phyloP scores from a whole-genome alignment of 2,113 vertebrate species.

The Neodon shergylaensis region DNA sequence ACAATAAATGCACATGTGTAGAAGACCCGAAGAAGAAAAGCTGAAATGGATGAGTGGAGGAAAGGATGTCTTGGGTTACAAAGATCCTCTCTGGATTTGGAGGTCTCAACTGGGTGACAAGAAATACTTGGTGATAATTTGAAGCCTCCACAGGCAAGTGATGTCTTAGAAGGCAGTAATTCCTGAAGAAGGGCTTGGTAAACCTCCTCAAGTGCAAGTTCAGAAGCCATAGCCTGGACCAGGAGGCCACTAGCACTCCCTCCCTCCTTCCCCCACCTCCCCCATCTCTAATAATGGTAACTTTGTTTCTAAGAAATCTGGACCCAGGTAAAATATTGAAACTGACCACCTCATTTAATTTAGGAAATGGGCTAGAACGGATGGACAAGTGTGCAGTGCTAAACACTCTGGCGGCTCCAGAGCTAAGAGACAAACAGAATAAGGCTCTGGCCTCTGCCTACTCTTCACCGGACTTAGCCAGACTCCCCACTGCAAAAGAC shows the following conservation, averaged over 20 bases:
- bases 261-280: neutral
- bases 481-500: constrained; percentile 11
- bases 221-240: neutral
- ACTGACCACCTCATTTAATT: constrained; percentile 77
- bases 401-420: constrained; percentile 22
- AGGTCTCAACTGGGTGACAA: neutral
- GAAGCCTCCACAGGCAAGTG: neutral
- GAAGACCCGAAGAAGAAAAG: neutral
- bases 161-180: neutral
- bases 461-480: neutral
- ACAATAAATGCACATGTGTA: neutral
- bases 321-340: constrained; percentile 65
- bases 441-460: neutral
- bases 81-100: neutral
- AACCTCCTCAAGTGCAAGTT: neutral
- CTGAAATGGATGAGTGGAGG: neutral
- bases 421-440: neutral
- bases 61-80: neutral
- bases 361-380: constrained; percentile 63
- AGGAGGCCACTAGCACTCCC: too few species aligned
- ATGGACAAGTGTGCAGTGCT: neutral
- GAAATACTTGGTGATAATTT: neutral
- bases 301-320: constrained; percentile 65
- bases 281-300: neutral
- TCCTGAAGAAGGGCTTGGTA: neutral